These are phyloP conservation scores for Leucoraja erinaceus DNA, from an alignment of 2,113 vertebrate species.

Conservation along the genomic window DNA sequence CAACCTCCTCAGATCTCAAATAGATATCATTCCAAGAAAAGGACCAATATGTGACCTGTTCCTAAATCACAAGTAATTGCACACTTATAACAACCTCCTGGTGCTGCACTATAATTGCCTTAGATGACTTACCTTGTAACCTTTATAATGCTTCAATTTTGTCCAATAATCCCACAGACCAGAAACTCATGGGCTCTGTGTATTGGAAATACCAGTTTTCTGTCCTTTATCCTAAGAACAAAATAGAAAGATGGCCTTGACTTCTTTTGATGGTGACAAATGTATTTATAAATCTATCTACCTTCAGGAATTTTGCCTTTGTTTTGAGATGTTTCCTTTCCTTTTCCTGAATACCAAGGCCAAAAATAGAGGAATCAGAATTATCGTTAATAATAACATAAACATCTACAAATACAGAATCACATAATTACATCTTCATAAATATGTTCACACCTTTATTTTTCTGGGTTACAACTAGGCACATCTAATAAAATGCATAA, in stretches of 20 bases:
- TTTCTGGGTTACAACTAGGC: background rate
- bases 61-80: background rate
- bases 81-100: background rate
- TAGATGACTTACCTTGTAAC: background rate
- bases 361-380: constrained; percentile 15
- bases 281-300: background rate
- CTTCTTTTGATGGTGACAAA: background rate
- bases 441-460: background rate
- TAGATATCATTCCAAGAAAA: background rate
- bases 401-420: background rate
- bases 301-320: constrained; percentile 29
- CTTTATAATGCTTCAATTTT: background rate
- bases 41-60: background rate
- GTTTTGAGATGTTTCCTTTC: constrained; percentile 28
- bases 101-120: background rate
- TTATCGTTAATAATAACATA: background rate
- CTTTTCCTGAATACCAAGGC: background rate
- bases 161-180: background rate
- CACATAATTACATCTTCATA: background rate
- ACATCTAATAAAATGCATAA: background rate
- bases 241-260: background rate
- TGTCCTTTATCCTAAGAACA: background rate
- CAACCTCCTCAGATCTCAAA: background rate
- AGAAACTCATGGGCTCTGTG: background rate
- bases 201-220: background rate